Base-by-base conservation (phyloP, 2,113 vertebrate species). In the Chaenogobius annularis region DNA sequence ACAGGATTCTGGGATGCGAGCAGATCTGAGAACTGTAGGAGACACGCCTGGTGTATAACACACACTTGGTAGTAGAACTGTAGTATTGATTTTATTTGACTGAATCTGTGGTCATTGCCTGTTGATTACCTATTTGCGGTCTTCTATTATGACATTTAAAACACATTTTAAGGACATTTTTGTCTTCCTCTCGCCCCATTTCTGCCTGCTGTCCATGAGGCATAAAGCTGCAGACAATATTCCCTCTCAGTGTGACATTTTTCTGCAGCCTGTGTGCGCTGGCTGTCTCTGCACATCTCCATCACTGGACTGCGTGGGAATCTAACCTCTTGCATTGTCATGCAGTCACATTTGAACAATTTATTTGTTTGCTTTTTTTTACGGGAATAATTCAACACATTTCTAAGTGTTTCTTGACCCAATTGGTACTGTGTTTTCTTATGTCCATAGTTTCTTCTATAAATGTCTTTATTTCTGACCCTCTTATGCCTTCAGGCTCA, bases 401-500 rank as follows among this genome's bases (percentile, higher is more conserved):
- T 35, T 3, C 35, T 35, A 35, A 35, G n/a, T n/a, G n/a, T n/a
- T n/a, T n/a, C n/a, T n/a, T n/a, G n/a, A n/a, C n/a, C n/a, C n/a
- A n/a, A n/a, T 54, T 54, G 4, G 55, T 26, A 19, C 65, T 64
- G 55, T 10, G 59, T 40, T 62, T 6, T 6, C 7, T 31, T 22
- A 3, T 50, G 12, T 58, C 56, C 17, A 20, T 40, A 9, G 5
- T 40, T 40, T 43, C 23, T 23, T 74, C 47, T 54, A 0, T 35
- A 50, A 63, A 43, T 47, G 13, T 65, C 48, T 59, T 5, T 54
- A n/a, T 67, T 56, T 63, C 13, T 58, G 37, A 19, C 12, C 11
- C 9, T 48, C 7, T 37, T 0, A 66, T 7, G 0, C 80, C 58
- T 77, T 72, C 82, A 99, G 96, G 92, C 96, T 83, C 96, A 98